Percentiles rank a stretch among this genome's conserved stretches.
Evolutionary conservation across 2,888 invertebrate genomes (phyloP).

Genomic region (Chloromyia formosa): DNA sequence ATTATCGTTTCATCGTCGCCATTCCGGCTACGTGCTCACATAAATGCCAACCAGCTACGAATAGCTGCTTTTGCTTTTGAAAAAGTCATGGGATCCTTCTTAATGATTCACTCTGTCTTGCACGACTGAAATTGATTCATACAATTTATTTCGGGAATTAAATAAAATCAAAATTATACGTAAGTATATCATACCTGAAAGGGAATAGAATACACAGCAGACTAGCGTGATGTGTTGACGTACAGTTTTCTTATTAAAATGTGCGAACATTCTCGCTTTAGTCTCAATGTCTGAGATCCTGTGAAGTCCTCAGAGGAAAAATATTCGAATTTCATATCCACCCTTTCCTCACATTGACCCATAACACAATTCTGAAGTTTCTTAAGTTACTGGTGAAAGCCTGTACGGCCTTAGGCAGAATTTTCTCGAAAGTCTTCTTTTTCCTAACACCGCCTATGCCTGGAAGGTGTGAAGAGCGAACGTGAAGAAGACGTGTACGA

Average conservation of each 20-base stretch:
- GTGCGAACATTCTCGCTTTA: background rate
- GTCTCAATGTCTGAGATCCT: background rate
- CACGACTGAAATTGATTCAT: background rate
- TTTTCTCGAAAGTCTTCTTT: too few species aligned
- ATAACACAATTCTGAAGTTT: too few species aligned
- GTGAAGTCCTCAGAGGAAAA: background rate
- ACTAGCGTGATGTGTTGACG: background rate
- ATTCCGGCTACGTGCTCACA: background rate
- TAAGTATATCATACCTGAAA: background rate
- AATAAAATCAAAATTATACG: background rate
- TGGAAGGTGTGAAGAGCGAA: background rate
- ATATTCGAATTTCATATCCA: too few species aligned
- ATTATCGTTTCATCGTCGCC: background rate
- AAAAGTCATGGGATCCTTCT: background rate
- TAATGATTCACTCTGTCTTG: background rate
- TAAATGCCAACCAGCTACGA: too few species aligned
- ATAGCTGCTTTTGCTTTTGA: background rate
- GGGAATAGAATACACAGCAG: background rate
- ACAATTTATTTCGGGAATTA: slow-evolving; percentile 4
- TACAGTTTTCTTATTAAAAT: background rate
- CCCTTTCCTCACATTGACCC: too few species aligned
- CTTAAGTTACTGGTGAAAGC: too few species aligned
- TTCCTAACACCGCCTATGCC: too few species aligned
- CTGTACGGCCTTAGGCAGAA: too few species aligned
- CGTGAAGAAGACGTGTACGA: background rate